Conservation (phyloP, 2,888 invertebrate genomes). For the Ectemnius continuus region DNA sequence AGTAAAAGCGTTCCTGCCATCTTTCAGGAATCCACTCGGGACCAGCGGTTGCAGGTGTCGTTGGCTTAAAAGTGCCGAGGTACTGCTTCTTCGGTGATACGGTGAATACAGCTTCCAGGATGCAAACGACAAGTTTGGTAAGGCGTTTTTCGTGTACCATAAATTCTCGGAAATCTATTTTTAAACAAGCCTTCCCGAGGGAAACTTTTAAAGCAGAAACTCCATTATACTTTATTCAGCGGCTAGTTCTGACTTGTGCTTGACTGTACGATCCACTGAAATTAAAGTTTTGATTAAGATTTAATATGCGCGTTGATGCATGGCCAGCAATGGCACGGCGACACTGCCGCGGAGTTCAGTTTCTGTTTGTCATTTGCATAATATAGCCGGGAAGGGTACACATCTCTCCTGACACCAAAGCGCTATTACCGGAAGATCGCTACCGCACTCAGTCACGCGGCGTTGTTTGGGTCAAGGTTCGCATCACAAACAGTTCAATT, state of each 20-base stretch:
- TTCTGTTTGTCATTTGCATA: not conserved
- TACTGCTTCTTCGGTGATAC: constrained; percentile 95
- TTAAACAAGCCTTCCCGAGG: not conserved
- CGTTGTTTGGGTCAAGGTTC: constrained; percentile 88
- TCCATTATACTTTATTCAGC: too few relatives aligned
- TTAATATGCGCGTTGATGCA: too few relatives aligned
- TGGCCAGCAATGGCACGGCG: too few relatives aligned
- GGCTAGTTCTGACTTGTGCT: too few relatives aligned
- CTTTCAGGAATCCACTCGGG: constrained; percentile 88
- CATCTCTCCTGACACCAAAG: constrained; percentile 86
- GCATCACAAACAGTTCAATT: constrained; percentile 36
- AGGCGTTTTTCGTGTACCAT: constrained; percentile 41
- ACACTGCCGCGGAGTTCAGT: not conserved
- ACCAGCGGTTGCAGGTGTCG: constrained; percentile 92
- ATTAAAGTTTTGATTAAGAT: too few relatives aligned
- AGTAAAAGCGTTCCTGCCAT: not conserved
- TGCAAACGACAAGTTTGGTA: constrained; percentile 87
- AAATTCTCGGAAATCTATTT: not conserved
- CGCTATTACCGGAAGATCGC: constrained; percentile 82
- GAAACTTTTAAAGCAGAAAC: too few relatives aligned
- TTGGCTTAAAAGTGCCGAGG: constrained; percentile 90
- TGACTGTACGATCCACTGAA: too few relatives aligned
- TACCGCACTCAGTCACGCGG: constrained; percentile 87
- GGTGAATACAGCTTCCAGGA: constrained; percentile 93
- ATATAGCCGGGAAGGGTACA: constrained; percentile 86